phyloP scores from a whole-genome alignment of 2,888 invertebrate genomes.

The Catocala sponsa region DNA sequence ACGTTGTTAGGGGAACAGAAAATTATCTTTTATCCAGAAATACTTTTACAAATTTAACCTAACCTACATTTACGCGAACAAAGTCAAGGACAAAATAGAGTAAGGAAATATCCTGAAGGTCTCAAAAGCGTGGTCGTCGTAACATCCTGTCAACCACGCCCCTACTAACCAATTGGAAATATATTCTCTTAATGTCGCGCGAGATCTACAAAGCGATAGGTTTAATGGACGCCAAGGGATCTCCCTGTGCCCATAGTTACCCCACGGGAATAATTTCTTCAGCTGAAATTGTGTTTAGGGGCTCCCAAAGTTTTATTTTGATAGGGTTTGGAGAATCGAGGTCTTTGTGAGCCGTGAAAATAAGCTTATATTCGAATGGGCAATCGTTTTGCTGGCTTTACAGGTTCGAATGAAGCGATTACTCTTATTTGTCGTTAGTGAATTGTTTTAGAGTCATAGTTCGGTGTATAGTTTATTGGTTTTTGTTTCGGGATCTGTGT shows the following conservation, averaged over 20 bases:
- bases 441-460: too few relatives aligned
- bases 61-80: too few relatives aligned
- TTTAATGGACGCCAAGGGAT: conserved; percentile 60
- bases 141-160: conserved; percentile 39
- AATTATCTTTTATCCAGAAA: too few relatives aligned
- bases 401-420: conserved; percentile 3
- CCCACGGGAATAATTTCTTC: conserved; percentile 49
- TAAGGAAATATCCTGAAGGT: neutral
- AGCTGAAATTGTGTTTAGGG: conserved; percentile 43
- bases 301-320: conserved; percentile 44
- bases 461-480: too few relatives aligned
- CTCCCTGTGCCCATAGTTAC: conserved; percentile 36
- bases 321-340: conserved; percentile 24
- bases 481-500: too few relatives aligned
- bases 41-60: too few relatives aligned
- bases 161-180: conserved; percentile 65
- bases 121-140: conserved; percentile 21
- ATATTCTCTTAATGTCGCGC: conserved; percentile 66
- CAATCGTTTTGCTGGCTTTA: conserved; percentile 12
- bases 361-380: conserved; percentile 14
- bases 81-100: too few relatives aligned
- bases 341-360: conserved; percentile 28
- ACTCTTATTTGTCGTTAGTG: neutral
- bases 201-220: conserved; percentile 67
- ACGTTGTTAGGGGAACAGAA: too few relatives aligned